phyloP scores from a whole-genome alignment of 2,888 invertebrate species.

The Matsumyia berberina region DNA sequence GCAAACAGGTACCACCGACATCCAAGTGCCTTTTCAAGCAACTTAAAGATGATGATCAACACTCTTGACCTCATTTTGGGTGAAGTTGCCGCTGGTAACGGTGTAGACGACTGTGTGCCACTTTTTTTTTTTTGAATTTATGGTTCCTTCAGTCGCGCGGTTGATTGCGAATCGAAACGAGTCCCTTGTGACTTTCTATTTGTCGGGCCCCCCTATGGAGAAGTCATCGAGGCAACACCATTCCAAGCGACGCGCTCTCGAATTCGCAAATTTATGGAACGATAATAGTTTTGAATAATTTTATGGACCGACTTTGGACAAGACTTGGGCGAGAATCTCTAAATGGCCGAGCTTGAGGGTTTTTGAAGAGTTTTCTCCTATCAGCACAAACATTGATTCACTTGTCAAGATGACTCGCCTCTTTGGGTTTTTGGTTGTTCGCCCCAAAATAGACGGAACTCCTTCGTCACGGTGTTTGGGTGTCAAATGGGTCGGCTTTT shows the following conservation, averaged over 20 bases:
- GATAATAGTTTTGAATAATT: constrained; percentile 38
- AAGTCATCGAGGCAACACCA: neutral
- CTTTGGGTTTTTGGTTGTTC: neutral
- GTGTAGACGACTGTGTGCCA: constrained; percentile 55
- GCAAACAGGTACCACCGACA: constrained; percentile 55
- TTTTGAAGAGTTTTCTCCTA: constrained; percentile 22
- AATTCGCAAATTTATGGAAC: constrained; percentile 26
- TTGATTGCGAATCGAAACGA: constrained; percentile 47
- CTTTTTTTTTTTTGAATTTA: constrained; percentile 34
- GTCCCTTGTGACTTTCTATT: constrained; percentile 46
- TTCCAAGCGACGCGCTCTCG: constrained; percentile 6
- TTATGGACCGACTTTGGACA: constrained; percentile 30
- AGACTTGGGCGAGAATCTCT: constrained; percentile 8
- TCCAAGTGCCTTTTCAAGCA: neutral
- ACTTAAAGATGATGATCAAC: constrained; percentile 50
- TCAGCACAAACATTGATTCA: constrained; percentile 48
- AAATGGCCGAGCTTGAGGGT: neutral
- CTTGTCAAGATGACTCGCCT: constrained; percentile 16
- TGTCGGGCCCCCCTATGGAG: neutral
- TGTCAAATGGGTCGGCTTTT: constrained; percentile 9
- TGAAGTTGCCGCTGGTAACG: constrained; percentile 22
- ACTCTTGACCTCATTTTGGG: constrained; percentile 56
- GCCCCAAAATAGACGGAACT: too few species aligned
- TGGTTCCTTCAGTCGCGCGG: constrained; percentile 20
- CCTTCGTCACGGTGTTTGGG: constrained; percentile 19